A percentile compares a stretch with the other conserved stretches of the same genome.
Evolutionary conservation across 2,113 vertebrate genomes (phyloP).

Genomic region (Chlorodrepanis virens): DNA sequence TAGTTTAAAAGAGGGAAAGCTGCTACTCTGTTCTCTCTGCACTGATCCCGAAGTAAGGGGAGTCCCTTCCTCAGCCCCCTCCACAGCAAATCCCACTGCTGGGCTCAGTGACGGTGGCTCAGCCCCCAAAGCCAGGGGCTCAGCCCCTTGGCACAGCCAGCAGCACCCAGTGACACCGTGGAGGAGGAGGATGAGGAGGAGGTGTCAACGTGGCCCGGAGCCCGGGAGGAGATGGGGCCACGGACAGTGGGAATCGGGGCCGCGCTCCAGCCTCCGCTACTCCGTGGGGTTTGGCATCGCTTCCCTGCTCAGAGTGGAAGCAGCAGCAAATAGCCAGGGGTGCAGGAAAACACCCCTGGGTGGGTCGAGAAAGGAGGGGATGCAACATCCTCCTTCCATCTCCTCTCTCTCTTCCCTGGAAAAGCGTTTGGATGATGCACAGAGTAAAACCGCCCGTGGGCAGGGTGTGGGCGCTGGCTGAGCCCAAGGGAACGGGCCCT

Average conservation of each 20-base stretch:
- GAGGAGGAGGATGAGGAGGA: neutral
- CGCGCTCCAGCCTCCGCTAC: accelerated
- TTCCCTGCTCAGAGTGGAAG: neutral
- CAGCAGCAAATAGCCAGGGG: neutral
- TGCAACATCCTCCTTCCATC: no score
- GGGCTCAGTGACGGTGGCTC: neutral
- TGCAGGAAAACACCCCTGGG: neutral
- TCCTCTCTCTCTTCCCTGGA: neutral
- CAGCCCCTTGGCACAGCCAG: neutral
- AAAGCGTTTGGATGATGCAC: neutral
- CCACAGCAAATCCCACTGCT: neutral
- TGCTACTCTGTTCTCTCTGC: no score
- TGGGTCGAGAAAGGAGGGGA: neutral
- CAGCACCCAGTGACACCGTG: neutral
- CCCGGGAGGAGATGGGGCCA: neutral
- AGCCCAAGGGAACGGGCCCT: accelerated
- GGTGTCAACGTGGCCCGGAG: neutral
- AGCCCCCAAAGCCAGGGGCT: neutral
- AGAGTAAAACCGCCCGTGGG: accelerated
- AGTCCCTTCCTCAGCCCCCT: neutral
- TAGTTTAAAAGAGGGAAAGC: neutral
- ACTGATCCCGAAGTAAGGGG: accelerated
- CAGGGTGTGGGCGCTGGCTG: accelerated
- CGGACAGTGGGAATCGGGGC: neutral
- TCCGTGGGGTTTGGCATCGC: accelerated